Evolutionary conservation across 2,888 invertebrate species (phyloP).

Genomic region (Pseudoips prasinana): DNA sequence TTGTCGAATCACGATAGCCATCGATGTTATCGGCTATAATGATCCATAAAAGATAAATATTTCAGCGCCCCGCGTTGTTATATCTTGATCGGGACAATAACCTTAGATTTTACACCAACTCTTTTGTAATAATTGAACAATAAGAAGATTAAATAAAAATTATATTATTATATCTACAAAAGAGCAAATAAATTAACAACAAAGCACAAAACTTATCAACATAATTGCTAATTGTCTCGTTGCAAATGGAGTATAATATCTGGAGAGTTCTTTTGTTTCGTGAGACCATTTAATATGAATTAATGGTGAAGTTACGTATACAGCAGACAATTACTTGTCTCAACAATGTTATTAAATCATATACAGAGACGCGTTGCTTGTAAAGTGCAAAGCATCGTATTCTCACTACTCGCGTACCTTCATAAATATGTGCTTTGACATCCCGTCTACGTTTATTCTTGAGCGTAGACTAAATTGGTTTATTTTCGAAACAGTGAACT

Average conservation of each 20-base stretch:
- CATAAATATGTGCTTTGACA: slow-evolving; percentile 26
- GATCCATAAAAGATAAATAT: slow-evolving; percentile 34
- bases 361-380: slow-evolving; percentile 28
- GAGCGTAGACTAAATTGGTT: too few species aligned
- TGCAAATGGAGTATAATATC: slow-evolving; percentile 22
- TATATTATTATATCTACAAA: too few species aligned
- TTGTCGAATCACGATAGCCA: slow-evolving; percentile 49
- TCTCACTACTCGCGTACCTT: slow-evolving; percentile 12
- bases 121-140: too few species aligned
- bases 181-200: too few species aligned
- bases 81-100: too few species aligned
- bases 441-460: slow-evolving; percentile 7
- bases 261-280: slow-evolving; percentile 29
- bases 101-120: slow-evolving; percentile 7
- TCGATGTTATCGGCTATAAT: slow-evolving; percentile 40
- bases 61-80: slow-evolving; percentile 21
- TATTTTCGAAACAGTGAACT: too few species aligned
- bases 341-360: slow-evolving; percentile 46
- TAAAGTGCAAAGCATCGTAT: slow-evolving; percentile 30
- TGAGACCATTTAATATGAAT: slow-evolving; percentile 38
- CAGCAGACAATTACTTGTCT: slow-evolving; percentile 35
- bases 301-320: slow-evolving; percentile 37
- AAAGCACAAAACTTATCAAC: slow-evolving; percentile 17
- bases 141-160: too few species aligned
- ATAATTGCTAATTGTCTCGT: slow-evolving; percentile 22